A percentile compares a stretch with the other conserved stretches of the same genome.
phyloP scores from a whole-genome alignment of 2,797 vertebrate genomes.

The Microctenopoma lineatum region DNA sequence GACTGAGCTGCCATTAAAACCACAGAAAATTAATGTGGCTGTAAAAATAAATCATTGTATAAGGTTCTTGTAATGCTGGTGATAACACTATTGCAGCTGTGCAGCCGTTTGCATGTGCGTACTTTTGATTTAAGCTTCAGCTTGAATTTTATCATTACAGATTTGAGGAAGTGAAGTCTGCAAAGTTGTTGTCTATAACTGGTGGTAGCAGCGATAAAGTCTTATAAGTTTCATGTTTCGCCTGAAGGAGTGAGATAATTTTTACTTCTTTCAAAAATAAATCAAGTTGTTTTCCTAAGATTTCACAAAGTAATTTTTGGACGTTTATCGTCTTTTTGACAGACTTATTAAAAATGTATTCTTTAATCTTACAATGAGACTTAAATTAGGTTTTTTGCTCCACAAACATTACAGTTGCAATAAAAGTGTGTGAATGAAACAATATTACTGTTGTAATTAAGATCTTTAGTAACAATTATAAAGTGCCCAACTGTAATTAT shows the following conservation, averaged over 20 bases:
- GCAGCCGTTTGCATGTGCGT: conserved; percentile 19
- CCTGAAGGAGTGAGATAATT: not conserved
- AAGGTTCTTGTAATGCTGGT: conserved; percentile 8
- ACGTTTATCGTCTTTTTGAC: too few species aligned
- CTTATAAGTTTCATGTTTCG: not conserved
- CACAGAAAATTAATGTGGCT: not conserved
- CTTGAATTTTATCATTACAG: conserved; percentile 17
- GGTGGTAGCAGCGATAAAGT: not conserved
- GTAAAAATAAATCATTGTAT: conserved; percentile 25
- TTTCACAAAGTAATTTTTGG: too few species aligned
- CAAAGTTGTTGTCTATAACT: not conserved
- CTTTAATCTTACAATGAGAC: not conserved
- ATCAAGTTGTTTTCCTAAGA: not conserved
- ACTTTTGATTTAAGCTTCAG: conserved; percentile 18
- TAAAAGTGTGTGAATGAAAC: not conserved
- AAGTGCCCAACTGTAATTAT: not conserved
- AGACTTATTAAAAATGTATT: too few species aligned
- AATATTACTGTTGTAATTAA: not conserved
- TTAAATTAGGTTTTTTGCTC: not conserved
- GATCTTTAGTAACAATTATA: not conserved
- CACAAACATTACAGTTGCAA: not conserved
- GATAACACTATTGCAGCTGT: conserved; percentile 26
- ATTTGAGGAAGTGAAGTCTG: conserved; percentile 24
- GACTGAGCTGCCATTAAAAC: not conserved
- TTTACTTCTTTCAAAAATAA: not conserved